Conservation (phyloP, 2,888 invertebrate genomes). For the Agrypnus murinus region DNA sequence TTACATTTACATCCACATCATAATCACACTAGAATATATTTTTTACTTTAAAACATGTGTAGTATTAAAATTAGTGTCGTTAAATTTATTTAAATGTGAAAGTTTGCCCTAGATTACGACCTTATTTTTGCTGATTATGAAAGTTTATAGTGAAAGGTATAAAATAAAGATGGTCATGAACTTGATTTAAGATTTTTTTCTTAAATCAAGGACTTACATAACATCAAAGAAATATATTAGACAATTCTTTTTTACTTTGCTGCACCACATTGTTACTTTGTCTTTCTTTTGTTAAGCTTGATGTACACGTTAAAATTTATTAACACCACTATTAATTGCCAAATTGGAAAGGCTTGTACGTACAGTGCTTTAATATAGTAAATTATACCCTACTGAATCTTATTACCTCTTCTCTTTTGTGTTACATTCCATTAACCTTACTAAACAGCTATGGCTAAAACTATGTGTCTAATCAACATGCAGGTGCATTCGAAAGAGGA, state of each 20-base stretch:
- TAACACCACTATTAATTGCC: too few relatives aligned
- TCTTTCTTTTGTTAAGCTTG: neutral
- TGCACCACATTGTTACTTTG: neutral
- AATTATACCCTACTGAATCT: too few relatives aligned
- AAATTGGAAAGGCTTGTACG: too few relatives aligned
- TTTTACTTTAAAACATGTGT: too few relatives aligned
- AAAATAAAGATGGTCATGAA: conserved; percentile 7
- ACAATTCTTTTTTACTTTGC: neutral
- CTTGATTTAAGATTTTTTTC: conserved; percentile 14
- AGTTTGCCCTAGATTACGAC: conserved; percentile 23
- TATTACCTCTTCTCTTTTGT: neutral
- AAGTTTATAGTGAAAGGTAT: conserved; percentile 20
- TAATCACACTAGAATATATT: too few relatives aligned
- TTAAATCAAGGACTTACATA: conserved; percentile 3
- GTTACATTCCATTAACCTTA: conserved; percentile 1
- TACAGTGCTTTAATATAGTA: too few relatives aligned
- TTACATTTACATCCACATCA: too few relatives aligned
- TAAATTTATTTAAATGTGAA: conserved; percentile 19
- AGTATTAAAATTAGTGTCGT: too few relatives aligned
- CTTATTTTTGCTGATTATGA: conserved; percentile 8
- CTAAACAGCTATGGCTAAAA: neutral
- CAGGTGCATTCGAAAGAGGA: neutral
- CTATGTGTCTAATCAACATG: neutral
- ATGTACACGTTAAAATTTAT: neutral
- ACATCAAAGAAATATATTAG: neutral